Conservation (phyloP, 2,797 vertebrate genomes). For the Zenarchopterus dispar region DNA sequence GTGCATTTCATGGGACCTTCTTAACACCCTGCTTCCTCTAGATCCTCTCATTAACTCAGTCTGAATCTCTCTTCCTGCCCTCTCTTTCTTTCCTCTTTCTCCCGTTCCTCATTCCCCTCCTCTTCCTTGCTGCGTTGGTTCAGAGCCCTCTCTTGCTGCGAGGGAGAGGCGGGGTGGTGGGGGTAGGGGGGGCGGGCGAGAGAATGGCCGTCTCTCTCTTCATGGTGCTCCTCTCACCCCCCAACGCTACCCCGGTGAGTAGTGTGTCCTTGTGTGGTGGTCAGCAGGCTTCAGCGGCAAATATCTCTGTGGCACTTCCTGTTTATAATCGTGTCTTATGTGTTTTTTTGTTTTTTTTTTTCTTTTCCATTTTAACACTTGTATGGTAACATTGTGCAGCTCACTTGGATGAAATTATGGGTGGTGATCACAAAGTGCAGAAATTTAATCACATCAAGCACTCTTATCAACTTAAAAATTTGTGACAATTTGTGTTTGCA, state of each 20-base stretch:
- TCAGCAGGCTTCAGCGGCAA: conserved; percentile 68
- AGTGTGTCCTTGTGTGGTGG: conserved; percentile 77
- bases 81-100: conserved; percentile 72
- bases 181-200: conserved; percentile 84
- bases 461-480: too few species aligned
- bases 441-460: too few species aligned
- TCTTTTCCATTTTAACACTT: too few species aligned
- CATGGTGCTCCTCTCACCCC: conserved; percentile 87
- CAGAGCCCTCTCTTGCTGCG: conserved; percentile 87
- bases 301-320: conserved; percentile 54
- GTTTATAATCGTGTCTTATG: conserved; percentile 34
- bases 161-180: conserved; percentile 87
- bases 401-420: too few species aligned
- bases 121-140: conserved; percentile 81
- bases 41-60: conserved; percentile 81
- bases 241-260: conserved; percentile 88
- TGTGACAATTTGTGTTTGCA: too few species aligned
- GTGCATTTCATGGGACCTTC: conserved; percentile 76
- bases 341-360: conserved; percentile 3
- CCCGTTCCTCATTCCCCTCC: conserved; percentile 71
- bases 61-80: conserved; percentile 81
- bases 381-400: too few species aligned
- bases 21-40: conserved; percentile 81
- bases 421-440: too few species aligned
- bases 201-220: conserved; percentile 86